A percentile compares a stretch with the other conserved stretches of the same genome.
These are phyloP conservation scores for Otolemur crassicaudatus DNA, from an alignment of 2,797 vertebrate species.

Conservation along the genomic window DNA sequence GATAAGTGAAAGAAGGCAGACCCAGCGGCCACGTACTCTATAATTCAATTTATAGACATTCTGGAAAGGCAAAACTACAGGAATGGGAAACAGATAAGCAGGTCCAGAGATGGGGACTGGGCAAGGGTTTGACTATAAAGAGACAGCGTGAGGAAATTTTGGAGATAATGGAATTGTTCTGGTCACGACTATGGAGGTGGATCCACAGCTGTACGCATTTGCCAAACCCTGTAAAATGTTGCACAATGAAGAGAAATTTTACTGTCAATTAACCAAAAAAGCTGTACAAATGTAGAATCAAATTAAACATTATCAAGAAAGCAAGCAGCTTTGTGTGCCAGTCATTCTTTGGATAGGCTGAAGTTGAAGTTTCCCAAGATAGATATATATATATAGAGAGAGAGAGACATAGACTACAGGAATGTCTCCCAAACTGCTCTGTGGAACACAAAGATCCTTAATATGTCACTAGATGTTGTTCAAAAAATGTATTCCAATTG, in stretches of 20 bases:
- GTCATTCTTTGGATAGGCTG: slow-evolving; percentile 72
- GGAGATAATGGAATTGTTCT: background rate
- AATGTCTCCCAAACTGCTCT: background rate
- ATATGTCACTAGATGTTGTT: background rate
- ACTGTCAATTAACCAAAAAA: background rate
- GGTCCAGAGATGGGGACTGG: background rate
- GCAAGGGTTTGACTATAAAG: background rate
- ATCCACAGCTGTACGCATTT: background rate
- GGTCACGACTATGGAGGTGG: background rate
- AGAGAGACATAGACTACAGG: background rate
- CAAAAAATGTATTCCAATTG: background rate
- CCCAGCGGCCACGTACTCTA: background rate
- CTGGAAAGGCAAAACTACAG: background rate
- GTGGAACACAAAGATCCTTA: background rate
- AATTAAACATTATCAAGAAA: slow-evolving; percentile 82
- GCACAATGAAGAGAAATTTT: background rate
- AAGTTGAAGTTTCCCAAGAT: slow-evolving; percentile 64
- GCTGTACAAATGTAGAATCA: slow-evolving; percentile 69
- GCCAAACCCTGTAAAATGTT: background rate
- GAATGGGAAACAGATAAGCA: background rate
- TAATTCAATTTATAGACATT: background rate
- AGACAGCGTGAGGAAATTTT: background rate
- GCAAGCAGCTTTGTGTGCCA: slow-evolving; percentile 63
- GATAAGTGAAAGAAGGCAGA: slow-evolving; percentile 37
- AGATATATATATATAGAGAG: too few relatives aligned